Evolutionary conservation across 2,888 invertebrate species (phyloP), one percentile per base, ranked within the genome.

Genomic region (Luffia ferchaultella): DNA sequence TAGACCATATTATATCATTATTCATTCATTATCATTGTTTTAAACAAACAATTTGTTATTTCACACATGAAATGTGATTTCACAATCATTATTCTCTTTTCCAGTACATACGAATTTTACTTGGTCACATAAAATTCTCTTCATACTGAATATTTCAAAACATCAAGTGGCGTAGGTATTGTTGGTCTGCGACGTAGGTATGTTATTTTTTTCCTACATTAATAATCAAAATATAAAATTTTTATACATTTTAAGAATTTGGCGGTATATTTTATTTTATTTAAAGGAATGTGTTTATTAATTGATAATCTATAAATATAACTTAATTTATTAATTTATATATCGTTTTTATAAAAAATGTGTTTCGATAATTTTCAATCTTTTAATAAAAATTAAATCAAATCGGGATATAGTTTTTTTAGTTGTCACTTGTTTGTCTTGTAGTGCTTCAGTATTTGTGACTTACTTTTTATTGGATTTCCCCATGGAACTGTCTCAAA

Each of bases 391-490:
- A 7, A 30, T 7, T 12, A 30, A 30, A 30, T 30, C 30, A 7
- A 30, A 7, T 30, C n/a, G n/a, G n/a, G n/a, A n/a, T n/a, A n/a
- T n/a, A n/a, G n/a, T 30, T 30, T 12, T 30, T 30, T 12, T 30
- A 30, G 30, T 30, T 30, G 12, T 30, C 12, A 30, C n/a, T n/a
- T n/a, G n/a, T n/a, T n/a, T n/a, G n/a, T n/a, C n/a, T n/a, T n/a
- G n/a, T n/a, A n/a, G n/a, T n/a, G n/a, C n/a, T n/a, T n/a, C n/a
- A n/a, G n/a, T n/a, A n/a, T n/a, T n/a, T n/a, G n/a, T n/a, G 18
- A 55, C 59, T 48, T 60, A 79, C 79, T 76, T 79, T 69, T 75
- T 79, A 51, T 65, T 65, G n/a, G 70, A 68, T 57, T 71, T 78
- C 61, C 73, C 73, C 79, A 79, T 78, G 59, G 50, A 58, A 30